A percentile compares a stretch with the other conserved stretches of the same genome.
phyloP scores from a whole-genome alignment of 30 jellyfish, hydroid and myxozoan species.

The Turritopsis dohrnii region DNA sequence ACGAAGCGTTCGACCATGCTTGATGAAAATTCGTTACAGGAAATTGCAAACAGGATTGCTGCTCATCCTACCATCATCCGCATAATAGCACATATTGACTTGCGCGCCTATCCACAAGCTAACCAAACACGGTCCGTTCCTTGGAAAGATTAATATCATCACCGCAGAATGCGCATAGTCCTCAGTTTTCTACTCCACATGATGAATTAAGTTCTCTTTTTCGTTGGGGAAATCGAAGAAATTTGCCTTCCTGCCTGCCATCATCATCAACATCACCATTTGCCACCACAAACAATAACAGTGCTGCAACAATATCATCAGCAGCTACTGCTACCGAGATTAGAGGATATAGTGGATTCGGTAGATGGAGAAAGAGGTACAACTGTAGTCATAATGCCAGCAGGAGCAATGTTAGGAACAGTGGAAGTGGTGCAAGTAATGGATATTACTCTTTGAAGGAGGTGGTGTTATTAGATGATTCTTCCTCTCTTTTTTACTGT shows the following conservation, averaged over 20 bases:
- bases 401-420: not conserved
- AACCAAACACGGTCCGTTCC: no score
- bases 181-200: constrained; percentile 5
- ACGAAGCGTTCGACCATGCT: not conserved
- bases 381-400: not conserved
- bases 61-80: not conserved
- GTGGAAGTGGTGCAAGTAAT: not conserved
- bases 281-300: no score
- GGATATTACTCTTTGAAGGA: constrained; percentile 14
- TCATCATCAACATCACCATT: no score
- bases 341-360: not conserved
- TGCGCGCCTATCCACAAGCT: no score
- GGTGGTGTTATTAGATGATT: not conserved
- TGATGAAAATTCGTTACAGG: not conserved
- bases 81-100: no score
- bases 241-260: no score
- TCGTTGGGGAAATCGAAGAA: constrained; percentile 7
- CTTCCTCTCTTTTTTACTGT: not conserved
- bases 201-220: not conserved
- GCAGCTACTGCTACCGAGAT: not conserved
- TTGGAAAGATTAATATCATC: not conserved
- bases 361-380: not conserved
- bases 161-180: not conserved
- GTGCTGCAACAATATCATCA: not conserved
- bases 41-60: not conserved